Evolutionary conservation across 2,888 invertebrate genomes (phyloP), one percentile per base, ranked within the genome.

Genomic region (Portevinia maculata): DNA sequence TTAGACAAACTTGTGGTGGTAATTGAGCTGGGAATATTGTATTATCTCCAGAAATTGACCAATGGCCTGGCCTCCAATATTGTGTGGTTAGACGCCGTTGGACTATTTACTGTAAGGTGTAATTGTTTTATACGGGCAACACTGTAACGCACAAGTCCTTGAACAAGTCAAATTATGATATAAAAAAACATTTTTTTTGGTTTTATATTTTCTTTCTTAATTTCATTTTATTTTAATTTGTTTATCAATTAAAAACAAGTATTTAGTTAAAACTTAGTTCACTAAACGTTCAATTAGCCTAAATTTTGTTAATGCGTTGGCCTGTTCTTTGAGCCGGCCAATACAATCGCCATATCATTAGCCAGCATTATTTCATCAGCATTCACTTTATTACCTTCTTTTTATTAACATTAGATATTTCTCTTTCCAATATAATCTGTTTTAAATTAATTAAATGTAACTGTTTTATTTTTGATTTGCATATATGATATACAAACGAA

Each of bases 401-500:
- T 67, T 52, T 6, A 48, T 67, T 84, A 81, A 79, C 74, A 76
- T 78, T 64, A 76, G 76, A 76, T 81, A 73, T 30, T 69, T 67
- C 7, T 57, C 30, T 59, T 64, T 57, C 8, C 32, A 65, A 48
- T 69, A 34, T 69, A 57, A 32, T 64, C 24, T 50, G 52, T 19
- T 34, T 21, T 57, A n/a, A n/a, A 67, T 57, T 37, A 57, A 24
- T 64, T 44, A 70, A 57, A 69, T 67, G 75, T 71, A 50, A 60
- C 50, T 48, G 39, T 71, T 71, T 15, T 67, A 64, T 53, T 64
- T 55, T 73, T 50, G 7, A 62, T 74, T 85, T 84, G 78, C 78
- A 84, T 85, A 85, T 79, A 84, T 84, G 73, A 79, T 84, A 71
- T 85, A 81, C 84, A 81, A 84, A 85, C 55, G 24, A 76, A 79